A percentile compares a stretch with the other conserved stretches of the same genome.
phyloP scores from a whole-genome alignment of 2,113 vertebrate species.

The Mixornis gularis region DNA sequence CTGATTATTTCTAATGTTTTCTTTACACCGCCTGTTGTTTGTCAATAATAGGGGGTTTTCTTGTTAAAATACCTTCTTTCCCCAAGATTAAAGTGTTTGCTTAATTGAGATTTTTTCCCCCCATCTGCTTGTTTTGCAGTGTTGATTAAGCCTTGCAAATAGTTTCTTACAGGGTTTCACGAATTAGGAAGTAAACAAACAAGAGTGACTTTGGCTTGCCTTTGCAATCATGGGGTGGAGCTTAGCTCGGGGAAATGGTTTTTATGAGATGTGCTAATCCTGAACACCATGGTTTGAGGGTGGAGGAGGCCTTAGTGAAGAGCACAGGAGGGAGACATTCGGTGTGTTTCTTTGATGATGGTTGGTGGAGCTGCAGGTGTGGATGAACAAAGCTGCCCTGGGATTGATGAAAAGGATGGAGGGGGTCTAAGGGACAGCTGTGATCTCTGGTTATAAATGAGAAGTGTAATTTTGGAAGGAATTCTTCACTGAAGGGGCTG shows the following conservation, averaged over 20 bases:
- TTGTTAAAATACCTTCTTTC: neutral
- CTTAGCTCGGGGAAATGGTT: neutral
- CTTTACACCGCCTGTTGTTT: neutral
- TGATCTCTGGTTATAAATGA: neutral
- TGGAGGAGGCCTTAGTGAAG: neutral
- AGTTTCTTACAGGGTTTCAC: neutral
- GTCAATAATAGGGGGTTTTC: neutral
- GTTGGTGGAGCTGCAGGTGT: neutral
- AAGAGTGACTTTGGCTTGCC: neutral
- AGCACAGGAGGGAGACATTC: neutral
- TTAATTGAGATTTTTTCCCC: neutral
- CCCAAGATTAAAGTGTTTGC: neutral
- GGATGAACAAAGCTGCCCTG: neutral
- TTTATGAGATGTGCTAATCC: neutral
- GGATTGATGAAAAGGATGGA: neutral
- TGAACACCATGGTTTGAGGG: rapidly evolving
- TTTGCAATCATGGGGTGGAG: constrained; percentile 6
- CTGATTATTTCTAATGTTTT: neutral
- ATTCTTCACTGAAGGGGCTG: neutral
- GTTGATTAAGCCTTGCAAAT: neutral
- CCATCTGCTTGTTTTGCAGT: neutral
- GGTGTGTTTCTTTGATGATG: rapidly evolving
- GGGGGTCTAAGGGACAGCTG: rapidly evolving
- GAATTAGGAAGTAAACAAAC: constrained; percentile 45
- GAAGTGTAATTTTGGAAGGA: neutral